Percentiles rank a stretch among this genome's conserved stretches.
These are phyloP conservation scores for Hirudo medicinalis DNA, from an alignment of 1,140 invertebrate species.

Conservation along the genomic window DNA sequence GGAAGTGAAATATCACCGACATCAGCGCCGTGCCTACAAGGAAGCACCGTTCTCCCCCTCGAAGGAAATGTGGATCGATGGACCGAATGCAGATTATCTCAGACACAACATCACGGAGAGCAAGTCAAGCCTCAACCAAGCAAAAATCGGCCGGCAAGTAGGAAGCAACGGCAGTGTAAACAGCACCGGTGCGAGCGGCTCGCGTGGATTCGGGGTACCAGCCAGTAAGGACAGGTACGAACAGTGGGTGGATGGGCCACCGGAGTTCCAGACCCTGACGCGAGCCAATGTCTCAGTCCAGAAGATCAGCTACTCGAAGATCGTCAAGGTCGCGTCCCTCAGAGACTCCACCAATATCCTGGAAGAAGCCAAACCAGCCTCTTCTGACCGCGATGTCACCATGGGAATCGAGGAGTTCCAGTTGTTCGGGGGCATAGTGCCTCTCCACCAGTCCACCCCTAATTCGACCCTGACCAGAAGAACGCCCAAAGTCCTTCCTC, in stretches of 20 bases:
- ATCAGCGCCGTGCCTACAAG: slow-evolving; percentile 49
- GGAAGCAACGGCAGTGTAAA: background rate
- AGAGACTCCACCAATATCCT: background rate
- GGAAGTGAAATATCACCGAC: background rate
- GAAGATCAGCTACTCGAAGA: background rate
- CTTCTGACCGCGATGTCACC: background rate
- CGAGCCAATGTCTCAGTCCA: background rate
- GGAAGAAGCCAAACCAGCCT: background rate
- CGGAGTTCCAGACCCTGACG: background rate
- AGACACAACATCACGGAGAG: background rate
- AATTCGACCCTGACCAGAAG: no score
- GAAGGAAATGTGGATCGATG: slow-evolving; percentile 65
- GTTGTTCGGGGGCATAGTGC: background rate
- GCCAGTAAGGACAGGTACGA: slow-evolving; percentile 2
- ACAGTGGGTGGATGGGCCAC: slow-evolving; percentile 24
- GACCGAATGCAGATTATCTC: slow-evolving; percentile 32
- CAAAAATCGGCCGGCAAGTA: background rate
- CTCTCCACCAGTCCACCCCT: no score
- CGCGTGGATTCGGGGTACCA: background rate
- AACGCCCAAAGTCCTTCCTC: no score
- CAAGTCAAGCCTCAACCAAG: background rate
- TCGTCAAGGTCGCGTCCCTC: background rate
- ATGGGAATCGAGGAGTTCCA: background rate
- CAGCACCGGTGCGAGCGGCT: background rate
- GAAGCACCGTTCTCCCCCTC: slow-evolving; percentile 40